Base-by-base conservation (phyloP, 2,888 invertebrate species). In the Rotaria macrura region DNA sequence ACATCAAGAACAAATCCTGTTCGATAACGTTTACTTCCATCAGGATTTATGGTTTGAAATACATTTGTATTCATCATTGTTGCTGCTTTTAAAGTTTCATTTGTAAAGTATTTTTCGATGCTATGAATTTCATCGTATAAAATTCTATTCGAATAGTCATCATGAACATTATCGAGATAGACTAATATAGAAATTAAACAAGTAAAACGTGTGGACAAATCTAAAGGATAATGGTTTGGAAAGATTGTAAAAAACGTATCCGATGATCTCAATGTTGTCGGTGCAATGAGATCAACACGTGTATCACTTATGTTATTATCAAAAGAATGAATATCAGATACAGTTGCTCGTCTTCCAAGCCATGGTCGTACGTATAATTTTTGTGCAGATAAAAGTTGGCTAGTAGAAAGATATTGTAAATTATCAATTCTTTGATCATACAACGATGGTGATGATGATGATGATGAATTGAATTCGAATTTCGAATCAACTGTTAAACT, bases 21-120 rank as follows among this genome's bases (percentile, higher is more conserved):
- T 25, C 74, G 23, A 79, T 79, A 79, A 40, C 74, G 74, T 79
- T 79, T 79, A 79, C 43, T 79, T 43, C 74, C 74, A 43, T 79
- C 43, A 43, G 23, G 40, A 79, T 79, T 79, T 10, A 43, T 25
- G 25, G 74, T 79, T 43, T 79, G 40, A 43, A 79, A 43, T 79
- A 40, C 25, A 20, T 79, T 38, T 12, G 74, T 25, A 23, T 40
- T 20, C 10, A 14, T 17, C 17, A 14, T 65, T 34, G 34, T 10
- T 34, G 29, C 2, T 34, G 14, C n/a, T n/a, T n/a, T 12, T 12
- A 65, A 34, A 3, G 1, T 34, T 12, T 29, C 17, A 65, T 34
- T 34, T 12, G 5, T 14, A 34, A 65, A 34, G 17, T 65, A 1
- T 10, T 65, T 29, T 34, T 65, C 34, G 5, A 65, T 65, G 29